Evolutionary conservation across 92 coral and sea anemone genomes (phyloP).

Genomic region (Heteractis magnifica): DNA sequence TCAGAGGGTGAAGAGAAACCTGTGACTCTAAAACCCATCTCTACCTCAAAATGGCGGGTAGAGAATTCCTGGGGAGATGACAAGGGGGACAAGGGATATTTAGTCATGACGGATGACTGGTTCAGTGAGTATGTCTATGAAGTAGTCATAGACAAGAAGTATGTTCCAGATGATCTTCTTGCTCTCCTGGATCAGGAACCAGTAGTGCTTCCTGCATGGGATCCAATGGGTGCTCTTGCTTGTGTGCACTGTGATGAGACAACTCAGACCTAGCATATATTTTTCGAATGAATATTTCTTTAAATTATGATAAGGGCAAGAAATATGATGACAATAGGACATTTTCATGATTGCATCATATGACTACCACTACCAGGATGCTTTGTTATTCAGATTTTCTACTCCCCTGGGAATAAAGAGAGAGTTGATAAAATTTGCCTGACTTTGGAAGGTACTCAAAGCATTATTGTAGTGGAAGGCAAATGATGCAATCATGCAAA

Average conservation of each 20-base stretch:
- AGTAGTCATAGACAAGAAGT: slow-evolving; percentile 93
- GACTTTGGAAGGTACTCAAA: no score
- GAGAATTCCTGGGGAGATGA: slow-evolving; percentile 99
- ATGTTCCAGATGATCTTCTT: slow-evolving; percentile 77
- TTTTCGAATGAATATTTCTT: background rate
- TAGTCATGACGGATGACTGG: slow-evolving; percentile 95
- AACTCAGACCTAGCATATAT: slow-evolving; percentile 15
- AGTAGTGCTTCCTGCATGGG: slow-evolving; percentile 91
- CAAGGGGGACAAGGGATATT: slow-evolving; percentile 91
- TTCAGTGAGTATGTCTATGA: slow-evolving; percentile 91
- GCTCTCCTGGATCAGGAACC: slow-evolving; percentile 71
- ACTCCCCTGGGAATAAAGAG: no score
- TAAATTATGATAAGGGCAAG: background rate
- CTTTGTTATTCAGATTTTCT: no score
- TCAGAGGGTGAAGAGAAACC: slow-evolving; percentile 37
- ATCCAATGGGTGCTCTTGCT: slow-evolving; percentile 99
- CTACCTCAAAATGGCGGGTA: slow-evolving; percentile 95
- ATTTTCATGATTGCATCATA: background rate
- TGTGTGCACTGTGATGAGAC: slow-evolving; percentile 53
- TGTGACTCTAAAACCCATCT: slow-evolving; percentile 54
- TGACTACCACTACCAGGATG: no score
- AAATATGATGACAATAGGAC: background rate
- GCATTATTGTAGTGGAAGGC: no score
- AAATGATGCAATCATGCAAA: no score
- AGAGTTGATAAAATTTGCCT: no score